Conservation (phyloP, 2,797 vertebrate species). For the Nyctalus aviator region DNA sequence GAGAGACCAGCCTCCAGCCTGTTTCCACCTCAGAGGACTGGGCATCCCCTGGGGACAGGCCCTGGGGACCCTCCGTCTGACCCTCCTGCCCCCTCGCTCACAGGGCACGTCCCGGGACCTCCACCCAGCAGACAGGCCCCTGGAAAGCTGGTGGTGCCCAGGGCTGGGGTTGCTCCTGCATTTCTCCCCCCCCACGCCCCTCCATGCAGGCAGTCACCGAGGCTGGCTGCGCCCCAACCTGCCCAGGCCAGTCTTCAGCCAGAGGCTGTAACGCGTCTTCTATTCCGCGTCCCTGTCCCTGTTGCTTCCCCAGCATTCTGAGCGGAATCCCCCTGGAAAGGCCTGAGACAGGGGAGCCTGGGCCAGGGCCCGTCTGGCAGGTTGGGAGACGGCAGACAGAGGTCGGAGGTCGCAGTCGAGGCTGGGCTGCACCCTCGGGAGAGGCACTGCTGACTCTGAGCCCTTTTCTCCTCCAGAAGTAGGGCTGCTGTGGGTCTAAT, state of each 20-base stretch:
- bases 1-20: not conserved
- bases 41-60: not conserved
- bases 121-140: not conserved
- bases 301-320: not conserved
- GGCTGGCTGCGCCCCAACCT: not conserved
- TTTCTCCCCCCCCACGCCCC: too few relatives aligned
- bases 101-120: not conserved
- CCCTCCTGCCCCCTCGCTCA: not conserved
- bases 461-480: not conserved
- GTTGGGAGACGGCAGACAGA: not conserved
- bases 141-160: not conserved
- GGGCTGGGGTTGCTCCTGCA: not conserved
- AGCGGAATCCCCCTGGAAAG: constrained; percentile 55
- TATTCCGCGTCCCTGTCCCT: not conserved
- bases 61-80: not conserved
- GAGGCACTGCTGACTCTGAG: not conserved
- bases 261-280: not conserved
- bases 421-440: not conserved
- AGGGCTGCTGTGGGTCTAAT: not conserved
- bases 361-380: not conserved
- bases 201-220: too few relatives aligned
- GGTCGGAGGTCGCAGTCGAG: too few relatives aligned
- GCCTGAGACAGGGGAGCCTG: not conserved
- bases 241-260: not conserved
- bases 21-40: not conserved